Percentiles rank a stretch among this genome's conserved stretches.
phyloP scores from a whole-genome alignment of 2,797 vertebrate genomes.

The Valencia hispanica region DNA sequence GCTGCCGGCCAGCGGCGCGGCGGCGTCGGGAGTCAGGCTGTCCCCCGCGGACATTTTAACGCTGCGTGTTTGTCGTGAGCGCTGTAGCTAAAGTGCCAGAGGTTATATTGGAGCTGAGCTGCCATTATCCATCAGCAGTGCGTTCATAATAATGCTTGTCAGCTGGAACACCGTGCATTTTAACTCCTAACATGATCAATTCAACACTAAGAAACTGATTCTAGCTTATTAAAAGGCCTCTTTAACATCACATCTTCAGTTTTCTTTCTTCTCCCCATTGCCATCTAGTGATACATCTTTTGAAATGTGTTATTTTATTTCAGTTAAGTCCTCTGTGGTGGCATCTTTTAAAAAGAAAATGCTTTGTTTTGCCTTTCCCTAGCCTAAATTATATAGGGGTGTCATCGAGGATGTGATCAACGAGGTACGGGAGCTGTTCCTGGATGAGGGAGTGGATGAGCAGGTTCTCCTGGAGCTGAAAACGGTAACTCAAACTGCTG shows the following conservation, averaged over 20 bases:
- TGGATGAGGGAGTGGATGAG: conserved; percentile 98
- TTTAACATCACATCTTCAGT: background rate
- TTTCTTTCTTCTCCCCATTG: background rate
- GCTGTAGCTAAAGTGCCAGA: background rate
- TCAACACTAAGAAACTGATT: background rate
- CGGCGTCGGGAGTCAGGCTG: background rate
- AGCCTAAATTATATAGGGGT: conserved; percentile 97
- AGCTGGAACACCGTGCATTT: background rate
- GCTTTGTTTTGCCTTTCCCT: conserved; percentile 9
- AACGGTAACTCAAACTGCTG: conserved; percentile 80
- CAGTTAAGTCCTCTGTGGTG: background rate
- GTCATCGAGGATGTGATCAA: conserved; percentile 99
- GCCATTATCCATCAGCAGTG: background rate
- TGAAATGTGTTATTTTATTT: fast-evolving
- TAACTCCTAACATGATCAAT: background rate
- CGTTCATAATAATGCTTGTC: background rate
- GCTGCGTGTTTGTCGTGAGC: background rate
- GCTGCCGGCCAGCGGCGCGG: conserved; percentile 72
- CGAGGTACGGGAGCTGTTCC: conserved; percentile 96
- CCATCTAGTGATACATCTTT: background rate
- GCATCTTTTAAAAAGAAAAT: background rate
- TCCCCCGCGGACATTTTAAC: background rate
- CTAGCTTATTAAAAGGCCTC: background rate
- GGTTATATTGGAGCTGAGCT: background rate
- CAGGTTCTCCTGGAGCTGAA: conserved; percentile 97